Evolutionary conservation across 1,140 invertebrate species (phyloP), one percentile per base, ranked within the genome.

Genomic region (Solenopsis invicta): DNA sequence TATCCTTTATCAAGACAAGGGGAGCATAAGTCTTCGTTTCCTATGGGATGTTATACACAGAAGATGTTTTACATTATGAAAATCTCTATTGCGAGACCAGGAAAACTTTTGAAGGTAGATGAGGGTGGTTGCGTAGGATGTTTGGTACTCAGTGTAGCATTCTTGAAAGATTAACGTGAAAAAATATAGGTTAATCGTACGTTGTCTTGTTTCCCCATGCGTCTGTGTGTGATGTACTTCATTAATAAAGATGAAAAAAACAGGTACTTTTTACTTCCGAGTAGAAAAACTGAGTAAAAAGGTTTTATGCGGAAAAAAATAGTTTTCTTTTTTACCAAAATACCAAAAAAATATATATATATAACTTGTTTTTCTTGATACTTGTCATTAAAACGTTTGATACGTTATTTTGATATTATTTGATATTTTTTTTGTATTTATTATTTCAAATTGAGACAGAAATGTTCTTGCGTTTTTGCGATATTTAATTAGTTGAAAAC

Each of bases 21-120:
- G 82, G 61, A 78, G 67, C 78, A 56, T 67, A 85, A 85, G 72
- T 77, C 72, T 54, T 85, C 74, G 80, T 84, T 74, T 84, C 54
- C 54, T 48, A 45, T 13, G 61, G 21, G 61, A 76, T 85, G 74
- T 84, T 84, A 61, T 84, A 75, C 34, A 64, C n/a, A 50, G 24
- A 10, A 66, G 48, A 76, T 59, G 80, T 84, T 62, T 50, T 85
- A 78, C 54, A 78, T 78, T 66, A 85, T 78, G 62, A 78, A 85
- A 78, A 85, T 66, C 50, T 85, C 48, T 77, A 78, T 85, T 56
- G 80, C 54, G 41, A 71, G 21, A 56, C n/a, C 48, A 16, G 34
- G 56, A 48, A 81, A 81, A 81, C 37, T 81, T 71, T 59, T 5
- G 54, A 82, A 71, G 24, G 48, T 13, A 59, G 37, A 72, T 56